phyloP scores from a whole-genome alignment of 2,888 invertebrate genomes.

The Acrobasis repandana region DNA sequence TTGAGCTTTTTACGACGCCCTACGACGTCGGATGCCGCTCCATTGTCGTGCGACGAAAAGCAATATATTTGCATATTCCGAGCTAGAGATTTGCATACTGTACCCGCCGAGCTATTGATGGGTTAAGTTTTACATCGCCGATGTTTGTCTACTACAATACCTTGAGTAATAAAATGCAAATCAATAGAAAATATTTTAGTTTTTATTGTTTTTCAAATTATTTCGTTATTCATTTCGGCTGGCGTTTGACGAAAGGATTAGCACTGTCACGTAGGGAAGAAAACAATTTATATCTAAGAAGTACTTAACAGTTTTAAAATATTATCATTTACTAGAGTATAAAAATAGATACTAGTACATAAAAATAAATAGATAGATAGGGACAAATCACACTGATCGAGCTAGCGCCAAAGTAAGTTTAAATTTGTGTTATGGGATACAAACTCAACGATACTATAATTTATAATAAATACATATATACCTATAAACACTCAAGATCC shows the following conservation, averaged over 20 bases:
- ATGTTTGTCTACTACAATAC: constrained; percentile 55
- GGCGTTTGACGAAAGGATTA: constrained; percentile 25
- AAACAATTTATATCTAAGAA: not conserved
- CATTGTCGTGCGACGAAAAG: constrained; percentile 46
- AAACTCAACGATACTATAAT: no score
- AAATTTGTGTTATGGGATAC: no score
- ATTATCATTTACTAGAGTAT: no score
- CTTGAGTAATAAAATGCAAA: constrained; percentile 66
- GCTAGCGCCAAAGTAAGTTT: no score
- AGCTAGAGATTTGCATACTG: constrained; percentile 69
- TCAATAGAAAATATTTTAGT: constrained; percentile 46
- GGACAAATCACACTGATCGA: no score
- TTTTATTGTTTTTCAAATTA: constrained; percentile 40
- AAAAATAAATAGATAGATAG: no score
- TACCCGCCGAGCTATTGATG: constrained; percentile 53
- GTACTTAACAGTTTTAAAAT: no score
- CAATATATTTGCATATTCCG: constrained; percentile 69
- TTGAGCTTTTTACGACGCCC: constrained; percentile 64
- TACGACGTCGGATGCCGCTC: constrained; percentile 52
- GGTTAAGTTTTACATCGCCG: constrained; percentile 54
- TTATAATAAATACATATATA: no score
- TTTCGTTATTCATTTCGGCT: constrained; percentile 23
- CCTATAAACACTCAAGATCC: no score
- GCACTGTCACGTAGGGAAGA: constrained; percentile 22
- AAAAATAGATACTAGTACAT: no score